Percentiles rank a stretch among this genome's conserved stretches.
phyloP scores from a whole-genome alignment of 53 echinoderm and acorn worm genomes.

The Holothuria scabra region DNA sequence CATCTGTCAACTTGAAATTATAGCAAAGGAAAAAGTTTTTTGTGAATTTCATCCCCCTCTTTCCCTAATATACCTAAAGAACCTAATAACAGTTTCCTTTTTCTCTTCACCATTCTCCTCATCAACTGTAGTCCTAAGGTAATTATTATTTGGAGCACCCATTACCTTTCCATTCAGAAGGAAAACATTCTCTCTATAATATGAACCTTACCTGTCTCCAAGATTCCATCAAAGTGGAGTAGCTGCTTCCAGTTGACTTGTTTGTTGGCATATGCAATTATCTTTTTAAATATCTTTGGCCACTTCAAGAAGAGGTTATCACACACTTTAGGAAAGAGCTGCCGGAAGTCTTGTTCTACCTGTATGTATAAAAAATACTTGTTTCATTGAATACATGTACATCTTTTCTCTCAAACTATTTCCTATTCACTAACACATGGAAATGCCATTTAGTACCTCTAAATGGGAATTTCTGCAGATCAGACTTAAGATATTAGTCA shows the following conservation, averaged over 20 bases:
- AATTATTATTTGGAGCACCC: conserved; percentile 1
- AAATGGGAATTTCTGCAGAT: no score
- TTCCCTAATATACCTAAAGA: conserved; percentile 3
- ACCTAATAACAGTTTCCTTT: conserved; percentile 10
- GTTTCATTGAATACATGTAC: no score
- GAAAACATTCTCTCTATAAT: no score
- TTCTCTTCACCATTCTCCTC: conserved; percentile 26
- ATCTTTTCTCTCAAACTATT: no score
- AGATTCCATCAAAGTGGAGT: neutral
- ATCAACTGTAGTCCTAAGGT: conserved; percentile 2
- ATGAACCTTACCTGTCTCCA: neutral
- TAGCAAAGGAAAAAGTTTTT: no score
- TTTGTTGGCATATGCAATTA: conserved; percentile 30
- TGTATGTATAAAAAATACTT: no score
- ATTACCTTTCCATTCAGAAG: neutral
- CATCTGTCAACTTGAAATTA: no score
- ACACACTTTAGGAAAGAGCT: conserved; percentile 14
- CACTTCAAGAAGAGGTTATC: conserved; percentile 32
- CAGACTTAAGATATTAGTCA: no score
- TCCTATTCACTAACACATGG: no score
- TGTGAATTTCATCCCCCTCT: no score
- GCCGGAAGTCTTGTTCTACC: conserved; percentile 41
- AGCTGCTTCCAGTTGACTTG: conserved; percentile 27
- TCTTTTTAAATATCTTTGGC: neutral
- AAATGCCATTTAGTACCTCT: no score